Conservation (phyloP, 2,888 invertebrate genomes). For the Crioceris asparagi region DNA sequence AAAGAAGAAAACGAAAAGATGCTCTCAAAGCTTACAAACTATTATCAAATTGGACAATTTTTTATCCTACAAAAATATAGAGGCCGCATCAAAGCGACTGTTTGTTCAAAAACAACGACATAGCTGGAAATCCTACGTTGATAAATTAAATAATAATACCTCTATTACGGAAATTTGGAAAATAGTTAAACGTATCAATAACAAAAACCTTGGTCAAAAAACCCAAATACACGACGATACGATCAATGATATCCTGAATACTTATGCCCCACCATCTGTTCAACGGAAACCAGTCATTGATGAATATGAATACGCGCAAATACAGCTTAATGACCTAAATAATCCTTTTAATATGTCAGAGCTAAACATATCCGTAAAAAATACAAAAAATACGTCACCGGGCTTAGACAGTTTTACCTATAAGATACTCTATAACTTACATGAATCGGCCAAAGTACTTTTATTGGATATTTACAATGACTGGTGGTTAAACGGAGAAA, state of each 20-base stretch:
- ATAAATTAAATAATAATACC: not conserved
- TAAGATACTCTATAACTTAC: conserved; percentile 4
- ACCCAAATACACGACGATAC: not conserved
- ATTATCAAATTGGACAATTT: not conserved
- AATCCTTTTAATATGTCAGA: not conserved
- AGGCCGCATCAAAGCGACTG: not conserved
- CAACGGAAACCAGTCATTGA: not conserved
- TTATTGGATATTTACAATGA: conserved; percentile 4
- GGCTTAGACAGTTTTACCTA: conserved; percentile 4
- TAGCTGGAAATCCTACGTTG: not conserved
- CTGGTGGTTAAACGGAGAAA: conserved; percentile 4
- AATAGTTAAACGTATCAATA: not conserved
- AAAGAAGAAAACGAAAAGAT: not conserved
- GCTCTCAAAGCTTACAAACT: not conserved
- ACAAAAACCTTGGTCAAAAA: not conserved
- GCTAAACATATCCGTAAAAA: not conserved
- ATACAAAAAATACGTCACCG: not conserved
- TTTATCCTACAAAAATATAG: not conserved
- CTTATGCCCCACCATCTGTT: not conserved
- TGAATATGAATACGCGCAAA: not conserved
- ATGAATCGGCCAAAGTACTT: not conserved
- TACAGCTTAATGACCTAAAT: not conserved
- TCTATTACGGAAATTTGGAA: not conserved
- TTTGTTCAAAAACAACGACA: not conserved
- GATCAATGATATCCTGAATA: not conserved